Conservation (phyloP, 2,797 vertebrate genomes). For the Parotocinclus haroldoi region DNA sequence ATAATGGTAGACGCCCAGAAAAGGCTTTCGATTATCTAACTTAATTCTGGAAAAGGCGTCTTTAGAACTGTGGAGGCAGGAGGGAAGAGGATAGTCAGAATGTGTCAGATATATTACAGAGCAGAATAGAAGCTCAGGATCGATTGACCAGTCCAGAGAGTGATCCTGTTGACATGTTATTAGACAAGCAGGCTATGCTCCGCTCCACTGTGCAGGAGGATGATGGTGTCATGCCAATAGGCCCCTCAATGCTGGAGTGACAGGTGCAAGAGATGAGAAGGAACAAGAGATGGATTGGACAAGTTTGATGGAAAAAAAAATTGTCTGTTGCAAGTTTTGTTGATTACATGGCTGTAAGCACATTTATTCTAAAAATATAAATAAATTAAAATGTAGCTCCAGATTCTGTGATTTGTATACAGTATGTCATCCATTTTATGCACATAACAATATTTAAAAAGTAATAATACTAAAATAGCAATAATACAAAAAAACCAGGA, state of each 20-base stretch:
- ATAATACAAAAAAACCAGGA: neutral
- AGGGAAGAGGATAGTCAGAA: slow-evolving; percentile 46
- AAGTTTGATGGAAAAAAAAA: slow-evolving; percentile 29
- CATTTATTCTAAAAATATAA: neutral
- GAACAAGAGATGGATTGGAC: slow-evolving; percentile 25
- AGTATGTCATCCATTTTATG: too few species aligned
- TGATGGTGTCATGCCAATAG: slow-evolving; percentile 48
- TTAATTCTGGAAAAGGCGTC: neutral
- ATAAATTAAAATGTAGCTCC: slow-evolving; percentile 10
- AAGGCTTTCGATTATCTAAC: neutral
- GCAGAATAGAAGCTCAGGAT: slow-evolving; percentile 61
- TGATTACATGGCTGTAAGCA: slow-evolving; percentile 18
- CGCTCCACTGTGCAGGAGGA: slow-evolving; percentile 48
- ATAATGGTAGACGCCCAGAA: neutral
- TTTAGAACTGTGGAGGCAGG: neutral
- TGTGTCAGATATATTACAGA: slow-evolving; percentile 58
- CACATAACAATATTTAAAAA: too few species aligned
- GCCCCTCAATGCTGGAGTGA: slow-evolving; percentile 41
- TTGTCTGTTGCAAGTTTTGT: slow-evolving; percentile 8
- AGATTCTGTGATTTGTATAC: neutral
- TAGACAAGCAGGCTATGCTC: slow-evolving; percentile 61
- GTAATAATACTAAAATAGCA: neutral
- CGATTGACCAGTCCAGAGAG: slow-evolving; percentile 65
- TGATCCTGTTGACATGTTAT: slow-evolving; percentile 68
- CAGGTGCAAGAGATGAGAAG: slow-evolving; percentile 37